Evolutionary conservation across 1,140 invertebrate genomes (phyloP), one percentile per base, ranked within the genome.

Genomic region (Plodia interpunctella): DNA sequence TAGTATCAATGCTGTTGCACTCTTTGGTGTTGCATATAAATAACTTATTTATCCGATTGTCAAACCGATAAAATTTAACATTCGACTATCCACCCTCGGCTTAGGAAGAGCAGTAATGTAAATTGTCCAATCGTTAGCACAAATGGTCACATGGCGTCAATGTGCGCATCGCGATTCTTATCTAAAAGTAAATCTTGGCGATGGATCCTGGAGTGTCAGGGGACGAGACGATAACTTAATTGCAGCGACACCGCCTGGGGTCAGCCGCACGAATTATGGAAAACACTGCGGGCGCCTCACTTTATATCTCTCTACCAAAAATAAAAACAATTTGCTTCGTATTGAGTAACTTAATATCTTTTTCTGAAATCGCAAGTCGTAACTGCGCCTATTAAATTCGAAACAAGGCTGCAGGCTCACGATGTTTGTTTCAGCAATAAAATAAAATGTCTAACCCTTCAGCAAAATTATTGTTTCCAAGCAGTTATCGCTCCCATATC

Each of bases 81-180:
- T 78, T 76, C 63, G 78, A 82, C 70, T 77, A 76, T 76, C 68
- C 66, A 76, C 80, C 80, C 78, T 75, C 70, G 53, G 57, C 54
- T 59, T 61, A 60, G 59, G 20, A 54, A 60, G 38, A 59, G 59
- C 61, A 76, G 69, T 76, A 74, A 73, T 78, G 74, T 81, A 81
- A 87, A 88, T 83, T 82, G 83, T 80, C 72, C 82, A 83, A 83
- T 82, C 74, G 74, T 59, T 59, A 79, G 59, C 65, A 70, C 72
- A 74, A 78, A 70, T 66, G 64, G 70, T 81, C 81, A 88, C 85
- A 86, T 85, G 84, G 82, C 84, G 81, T 86, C 81, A 83, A 80
- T n/a, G n/a, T n/a, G n/a, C 76, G 83, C 66, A 80, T 78, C 72
- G 76, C 55, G 76, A 80, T 76, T 51, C 75, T 87, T 87, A 89